Conservation (phyloP, 2,797 vertebrate species). For the Parauchenoglanis ngamensis region DNA sequence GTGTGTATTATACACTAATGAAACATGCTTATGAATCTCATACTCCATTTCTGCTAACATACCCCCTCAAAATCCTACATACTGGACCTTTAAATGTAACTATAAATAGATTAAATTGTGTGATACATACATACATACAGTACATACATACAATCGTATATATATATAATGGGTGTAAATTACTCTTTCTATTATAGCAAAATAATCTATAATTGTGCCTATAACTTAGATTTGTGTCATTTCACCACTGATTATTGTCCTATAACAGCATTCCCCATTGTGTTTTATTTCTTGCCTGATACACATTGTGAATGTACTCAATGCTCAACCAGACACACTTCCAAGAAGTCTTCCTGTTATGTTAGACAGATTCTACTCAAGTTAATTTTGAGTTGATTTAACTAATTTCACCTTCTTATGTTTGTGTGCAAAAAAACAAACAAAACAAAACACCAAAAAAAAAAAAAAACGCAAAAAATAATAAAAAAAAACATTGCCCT, state of each 20-base stretch:
- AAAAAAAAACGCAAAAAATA: not conserved
- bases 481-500: not conserved
- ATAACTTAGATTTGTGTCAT: not conserved
- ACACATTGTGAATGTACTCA: not conserved
- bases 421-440: not conserved
- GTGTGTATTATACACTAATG: no score
- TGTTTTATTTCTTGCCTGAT: not conserved
- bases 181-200: not conserved
- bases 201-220: not conserved
- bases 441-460: no score
- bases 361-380: no score
- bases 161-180: no score
- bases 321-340: slow-evolving; percentile 23
- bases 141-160: no score
- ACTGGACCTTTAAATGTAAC: no score
- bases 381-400: slow-evolving; percentile 25
- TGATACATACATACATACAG: no score
- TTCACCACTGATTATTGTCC: not conserved
- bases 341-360: not conserved
- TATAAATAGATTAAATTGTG: no score
- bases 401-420: slow-evolving; percentile 50
- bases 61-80: no score
- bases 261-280: not conserved
- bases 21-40: no score
- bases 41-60: no score